Base-by-base conservation (phyloP, 2,797 vertebrate genomes). In the Galago senegalensis region DNA sequence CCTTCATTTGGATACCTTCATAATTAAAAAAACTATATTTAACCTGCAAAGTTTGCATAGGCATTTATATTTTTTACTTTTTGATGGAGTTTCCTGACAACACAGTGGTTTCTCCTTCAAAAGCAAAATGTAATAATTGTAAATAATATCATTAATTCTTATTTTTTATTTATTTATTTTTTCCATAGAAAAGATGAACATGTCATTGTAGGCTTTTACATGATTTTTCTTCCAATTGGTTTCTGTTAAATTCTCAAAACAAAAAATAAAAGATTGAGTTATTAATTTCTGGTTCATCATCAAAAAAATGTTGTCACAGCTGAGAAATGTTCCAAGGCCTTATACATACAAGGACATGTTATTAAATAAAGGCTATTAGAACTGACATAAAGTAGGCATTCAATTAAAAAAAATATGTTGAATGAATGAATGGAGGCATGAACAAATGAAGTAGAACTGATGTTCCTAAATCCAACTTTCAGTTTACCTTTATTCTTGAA, bases 221-320 rank as follows among this genome's bases (percentile, higher is more conserved):
- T 58, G 5, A 2, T 43, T 93, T 95, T 87, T 69, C 63, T 79
- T 83, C 18, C 60, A 82, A 63, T 2, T 53, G 27, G 20, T 87
- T 95, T 94, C 75, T 91, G 60, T 58, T 90, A 85, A 85, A 31
- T 63, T 16, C 23, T 79, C 29, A 9, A 95, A 96, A 90, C 61
- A 20, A 96, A 87, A 23, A 80, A 61, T 4, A 37, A 70, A 93
- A 91, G 21, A 46, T 2, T n/a, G 14, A 81, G 76, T 93, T 88
- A 91, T 88, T 80, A 96, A 93, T 83, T 84, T 58, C 34, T 61
- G 63, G 53, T 80, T 87, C 72, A 53, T 83, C 37, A 93, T 16
- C 56, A 90, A 89, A 46, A n/a, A 80, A 40, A 84, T 80, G 27
- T 83, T 97, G 56, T 93, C 72, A 69, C 37, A 87, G 46, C 27